phyloP scores from a whole-genome alignment of 2,888 invertebrate species.

The Amphipyra tragopoginis region DNA sequence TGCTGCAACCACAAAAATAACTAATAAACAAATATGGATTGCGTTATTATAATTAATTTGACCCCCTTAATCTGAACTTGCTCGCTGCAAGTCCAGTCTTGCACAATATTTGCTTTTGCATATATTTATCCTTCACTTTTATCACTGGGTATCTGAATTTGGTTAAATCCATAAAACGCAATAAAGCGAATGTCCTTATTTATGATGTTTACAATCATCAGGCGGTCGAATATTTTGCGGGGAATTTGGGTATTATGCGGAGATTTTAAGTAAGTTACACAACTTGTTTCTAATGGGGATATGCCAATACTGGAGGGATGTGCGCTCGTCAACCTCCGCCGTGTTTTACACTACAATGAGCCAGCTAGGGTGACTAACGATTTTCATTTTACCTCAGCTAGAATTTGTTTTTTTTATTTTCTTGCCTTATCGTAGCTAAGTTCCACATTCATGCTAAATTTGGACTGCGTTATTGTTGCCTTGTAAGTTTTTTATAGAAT shows the following conservation, averaged over 20 bases:
- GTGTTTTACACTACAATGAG: conserved; percentile 7
- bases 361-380: conserved; percentile 3
- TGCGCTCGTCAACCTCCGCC: neutral
- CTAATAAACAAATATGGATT: conserved; percentile 70
- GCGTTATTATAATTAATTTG: conserved; percentile 68
- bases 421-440: too few species aligned
- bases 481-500: too few species aligned
- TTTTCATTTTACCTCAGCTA: neutral
- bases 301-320: neutral
- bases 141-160: conserved; percentile 5
- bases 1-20: conserved; percentile 54
- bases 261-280: neutral
- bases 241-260: neutral
- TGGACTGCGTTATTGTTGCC: too few species aligned
- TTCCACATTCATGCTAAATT: too few species aligned
- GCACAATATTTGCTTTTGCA: conserved; percentile 57
- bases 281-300: too few species aligned
- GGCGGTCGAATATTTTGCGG: neutral
- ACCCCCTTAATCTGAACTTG: conserved; percentile 71
- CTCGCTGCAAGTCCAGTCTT: conserved; percentile 61
- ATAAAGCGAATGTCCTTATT: neutral
- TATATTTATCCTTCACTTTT: conserved; percentile 51
- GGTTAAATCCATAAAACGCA: conserved; percentile 3
- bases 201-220: neutral
- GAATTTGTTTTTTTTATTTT: too few species aligned